Evolutionary conservation across 2,888 invertebrate species (phyloP).

Genomic region (Leucophora obtusa): DNA sequence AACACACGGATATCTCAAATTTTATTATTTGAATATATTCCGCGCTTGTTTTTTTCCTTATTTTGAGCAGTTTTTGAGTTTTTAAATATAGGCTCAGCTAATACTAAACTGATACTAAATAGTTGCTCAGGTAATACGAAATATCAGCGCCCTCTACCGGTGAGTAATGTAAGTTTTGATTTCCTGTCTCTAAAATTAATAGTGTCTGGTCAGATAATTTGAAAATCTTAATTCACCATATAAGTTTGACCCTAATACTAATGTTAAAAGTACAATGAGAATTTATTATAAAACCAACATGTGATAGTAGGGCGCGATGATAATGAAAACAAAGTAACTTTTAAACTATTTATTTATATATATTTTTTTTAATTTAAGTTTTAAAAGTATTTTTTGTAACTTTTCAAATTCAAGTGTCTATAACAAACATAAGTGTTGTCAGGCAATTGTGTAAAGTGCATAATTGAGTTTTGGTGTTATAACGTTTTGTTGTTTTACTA

Average conservation of each 20-base stretch:
- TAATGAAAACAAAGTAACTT: conserved; percentile 5
- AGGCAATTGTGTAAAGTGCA: conserved; percentile 55
- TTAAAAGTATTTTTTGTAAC: background rate
- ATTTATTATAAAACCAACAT: background rate
- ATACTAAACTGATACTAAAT: too few species aligned
- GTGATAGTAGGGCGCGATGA: conserved; percentile 6
- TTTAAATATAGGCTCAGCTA: too few species aligned
- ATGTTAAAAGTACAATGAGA: conserved; percentile 3
- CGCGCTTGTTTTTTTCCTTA: too few species aligned
- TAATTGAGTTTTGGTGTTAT: conserved; percentile 60
- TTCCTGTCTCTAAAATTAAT: too few species aligned
- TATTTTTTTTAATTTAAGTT: background rate
- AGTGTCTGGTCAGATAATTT: too few species aligned
- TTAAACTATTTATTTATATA: background rate
- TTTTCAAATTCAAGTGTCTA: background rate
- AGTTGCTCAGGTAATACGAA: too few species aligned
- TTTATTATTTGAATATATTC: too few species aligned
- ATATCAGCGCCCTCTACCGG: too few species aligned
- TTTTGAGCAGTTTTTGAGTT: too few species aligned
- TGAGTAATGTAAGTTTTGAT: too few species aligned
- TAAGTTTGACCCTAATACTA: background rate
- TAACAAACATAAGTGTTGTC: conserved; percentile 27
- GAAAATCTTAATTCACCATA: background rate
- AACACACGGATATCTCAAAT: too few species aligned
- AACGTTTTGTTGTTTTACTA: background rate